Percentiles rank a stretch among this genome's conserved stretches.
Evolutionary conservation across 2,888 invertebrate genomes (phyloP).

Genomic region (Cataglyphis rosenhaueri): DNA sequence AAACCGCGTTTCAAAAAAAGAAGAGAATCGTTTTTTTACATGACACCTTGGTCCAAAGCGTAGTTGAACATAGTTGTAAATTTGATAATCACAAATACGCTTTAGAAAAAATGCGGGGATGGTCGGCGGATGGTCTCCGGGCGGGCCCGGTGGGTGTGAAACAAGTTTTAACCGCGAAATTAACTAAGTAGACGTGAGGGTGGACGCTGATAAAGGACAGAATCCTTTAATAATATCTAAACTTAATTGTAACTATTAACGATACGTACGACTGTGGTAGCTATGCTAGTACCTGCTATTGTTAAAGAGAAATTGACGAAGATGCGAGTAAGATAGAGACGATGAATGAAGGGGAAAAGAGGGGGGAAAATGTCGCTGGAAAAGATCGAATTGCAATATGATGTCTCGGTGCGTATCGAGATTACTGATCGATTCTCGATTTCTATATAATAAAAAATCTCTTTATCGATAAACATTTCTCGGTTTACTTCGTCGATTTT

Average conservation of each 20-base stretch:
- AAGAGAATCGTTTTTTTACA: slow-evolving; percentile 35
- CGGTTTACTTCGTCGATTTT: not conserved
- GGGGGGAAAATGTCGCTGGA: slow-evolving; percentile 36
- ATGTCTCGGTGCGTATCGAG: slow-evolving; percentile 42
- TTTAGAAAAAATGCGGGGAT: not conserved
- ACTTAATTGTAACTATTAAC: slow-evolving; percentile 84
- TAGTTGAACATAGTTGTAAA: slow-evolving; percentile 30
- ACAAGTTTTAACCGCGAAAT: slow-evolving; percentile 40
- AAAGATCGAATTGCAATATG: slow-evolving; percentile 25
- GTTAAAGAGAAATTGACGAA: slow-evolving; percentile 78
- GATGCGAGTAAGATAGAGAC: slow-evolving; percentile 47
- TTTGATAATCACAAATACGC: slow-evolving; percentile 36
- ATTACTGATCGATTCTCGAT: not conserved
- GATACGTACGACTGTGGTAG: slow-evolving; percentile 86
- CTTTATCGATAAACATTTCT: not conserved
- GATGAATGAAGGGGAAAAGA: slow-evolving; percentile 26
- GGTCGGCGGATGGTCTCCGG: slow-evolving; percentile 64
- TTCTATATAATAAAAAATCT: not conserved
- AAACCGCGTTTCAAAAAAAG: not conserved
- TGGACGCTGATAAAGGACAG: slow-evolving; percentile 64
- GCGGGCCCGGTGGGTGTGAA: slow-evolving; percentile 41
- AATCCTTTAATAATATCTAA: slow-evolving; percentile 82
- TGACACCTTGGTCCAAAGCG: slow-evolving; percentile 24
- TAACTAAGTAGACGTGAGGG: slow-evolving; percentile 42
- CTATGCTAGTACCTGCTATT: slow-evolving; percentile 86